Conservation (phyloP, 1,140 invertebrate species). For the Caenorhabditis brenneri region DNA sequence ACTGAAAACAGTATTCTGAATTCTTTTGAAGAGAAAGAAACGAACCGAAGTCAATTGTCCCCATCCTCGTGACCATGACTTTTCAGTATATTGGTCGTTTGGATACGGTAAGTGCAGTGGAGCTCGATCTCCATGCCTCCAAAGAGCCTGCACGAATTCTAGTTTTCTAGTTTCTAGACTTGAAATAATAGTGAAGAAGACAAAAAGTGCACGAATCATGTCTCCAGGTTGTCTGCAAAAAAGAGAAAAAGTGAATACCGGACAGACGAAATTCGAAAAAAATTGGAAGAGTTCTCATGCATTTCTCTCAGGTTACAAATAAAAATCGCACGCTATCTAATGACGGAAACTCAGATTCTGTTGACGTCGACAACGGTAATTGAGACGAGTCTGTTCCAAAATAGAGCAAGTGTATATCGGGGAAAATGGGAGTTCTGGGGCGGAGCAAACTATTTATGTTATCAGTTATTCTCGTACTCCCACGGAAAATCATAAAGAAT, state of each 20-base stretch:
- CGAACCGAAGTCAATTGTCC: slow-evolving; percentile 37
- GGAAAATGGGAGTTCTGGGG: not conserved
- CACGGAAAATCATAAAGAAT: slow-evolving; percentile 10
- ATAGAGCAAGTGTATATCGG: not conserved
- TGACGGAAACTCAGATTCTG: slow-evolving; percentile 22
- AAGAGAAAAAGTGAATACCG: not conserved
- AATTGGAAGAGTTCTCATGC: slow-evolving; percentile 12
- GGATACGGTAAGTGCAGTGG: slow-evolving; percentile 41
- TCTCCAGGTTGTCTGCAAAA: slow-evolving; percentile 1
- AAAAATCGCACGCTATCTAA: slow-evolving; percentile 36
- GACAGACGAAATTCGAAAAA: not conserved
- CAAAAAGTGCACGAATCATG: not conserved
- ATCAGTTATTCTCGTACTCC: not conserved
- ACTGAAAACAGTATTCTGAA: too few relatives aligned
- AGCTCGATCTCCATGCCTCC: slow-evolving; percentile 2
- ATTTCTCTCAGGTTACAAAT: not conserved
- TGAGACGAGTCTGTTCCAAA: slow-evolving; percentile 33
- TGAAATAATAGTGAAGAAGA: not conserved
- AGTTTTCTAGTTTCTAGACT: slow-evolving; percentile 20
- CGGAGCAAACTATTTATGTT: not conserved
- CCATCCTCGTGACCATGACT: slow-evolving; percentile 41
- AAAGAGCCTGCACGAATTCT: slow-evolving; percentile 45
- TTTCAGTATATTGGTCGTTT: slow-evolving; percentile 27
- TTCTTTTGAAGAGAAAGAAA: not conserved
- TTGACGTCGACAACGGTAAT: slow-evolving; percentile 13